Evolutionary conservation across 1,140 invertebrate species (phyloP).

Genomic region (Magallana angulata): DNA sequence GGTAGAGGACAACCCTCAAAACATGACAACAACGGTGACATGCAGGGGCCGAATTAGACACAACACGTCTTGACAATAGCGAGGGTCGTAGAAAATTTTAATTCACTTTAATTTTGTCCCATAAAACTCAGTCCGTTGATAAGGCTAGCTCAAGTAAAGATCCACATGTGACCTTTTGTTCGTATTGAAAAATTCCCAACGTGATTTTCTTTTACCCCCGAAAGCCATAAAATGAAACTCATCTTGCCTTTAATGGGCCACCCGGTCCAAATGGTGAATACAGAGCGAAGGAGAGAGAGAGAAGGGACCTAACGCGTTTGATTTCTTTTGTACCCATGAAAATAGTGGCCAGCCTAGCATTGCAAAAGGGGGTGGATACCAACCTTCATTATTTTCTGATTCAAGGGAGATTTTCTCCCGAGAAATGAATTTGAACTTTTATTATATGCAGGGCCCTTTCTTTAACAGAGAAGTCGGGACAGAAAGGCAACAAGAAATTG

Average conservation of each 20-base stretch:
- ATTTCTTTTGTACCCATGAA: conserved; percentile 20
- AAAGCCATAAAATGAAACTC: conserved; percentile 28
- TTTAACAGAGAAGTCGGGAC: background rate
- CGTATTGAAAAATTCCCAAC: conserved; percentile 33
- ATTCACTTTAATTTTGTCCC: conserved; percentile 25
- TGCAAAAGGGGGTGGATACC: background rate
- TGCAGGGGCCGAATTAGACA: background rate
- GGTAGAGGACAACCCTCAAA: background rate
- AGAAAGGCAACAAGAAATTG: background rate
- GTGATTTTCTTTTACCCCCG: conserved; percentile 26
- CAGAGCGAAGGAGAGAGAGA: background rate
- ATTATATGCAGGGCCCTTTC: background rate
- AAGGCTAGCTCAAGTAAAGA: conserved; percentile 19
- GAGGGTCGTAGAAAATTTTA: conserved; percentile 23
- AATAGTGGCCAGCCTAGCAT: background rate
- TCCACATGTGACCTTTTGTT: conserved; percentile 24
- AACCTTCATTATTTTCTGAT: background rate
- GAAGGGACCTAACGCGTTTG: background rate
- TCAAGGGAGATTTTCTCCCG: background rate
- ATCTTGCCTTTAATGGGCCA: background rate
- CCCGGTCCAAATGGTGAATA: conserved; percentile 3
- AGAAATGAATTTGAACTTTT: conserved; percentile 15
- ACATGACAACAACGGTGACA: background rate
- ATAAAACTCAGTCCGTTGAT: conserved; percentile 10
- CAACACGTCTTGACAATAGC: conserved; percentile 30